A percentile compares a stretch with the other conserved stretches of the same genome.
These are phyloP conservation scores for Carcharodon carcharias DNA, from an alignment of 2,797 vertebrate species.

Conservation along the genomic window DNA sequence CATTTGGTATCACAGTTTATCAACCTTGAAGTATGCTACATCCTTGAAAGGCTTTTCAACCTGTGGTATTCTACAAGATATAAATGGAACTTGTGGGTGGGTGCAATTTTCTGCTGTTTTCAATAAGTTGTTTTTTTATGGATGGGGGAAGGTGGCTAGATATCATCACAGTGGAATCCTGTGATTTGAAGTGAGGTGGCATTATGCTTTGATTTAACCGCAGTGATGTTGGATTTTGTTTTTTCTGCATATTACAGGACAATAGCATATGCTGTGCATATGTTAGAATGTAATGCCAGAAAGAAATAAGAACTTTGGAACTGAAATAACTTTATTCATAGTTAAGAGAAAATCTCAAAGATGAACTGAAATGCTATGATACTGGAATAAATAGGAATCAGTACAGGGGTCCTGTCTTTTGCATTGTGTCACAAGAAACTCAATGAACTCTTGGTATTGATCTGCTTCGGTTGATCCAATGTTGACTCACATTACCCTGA, in stretches of 20 bases:
- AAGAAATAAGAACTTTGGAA: background rate
- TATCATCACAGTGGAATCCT: background rate
- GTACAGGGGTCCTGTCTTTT: background rate
- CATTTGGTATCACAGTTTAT: constrained; percentile 9
- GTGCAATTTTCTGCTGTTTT: background rate
- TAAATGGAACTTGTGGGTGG: background rate
- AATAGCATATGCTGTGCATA: background rate
- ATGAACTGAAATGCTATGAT: background rate
- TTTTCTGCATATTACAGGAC: background rate
- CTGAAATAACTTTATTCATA: background rate
- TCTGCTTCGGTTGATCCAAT: background rate
- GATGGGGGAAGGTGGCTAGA: background rate
- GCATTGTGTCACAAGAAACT: background rate
- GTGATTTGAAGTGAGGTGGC: background rate
- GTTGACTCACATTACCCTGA: background rate
- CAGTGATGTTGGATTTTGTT: background rate
- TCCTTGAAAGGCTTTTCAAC: background rate
- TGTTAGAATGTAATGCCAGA: background rate
- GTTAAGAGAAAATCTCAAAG: background rate
- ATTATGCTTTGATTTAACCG: background rate
- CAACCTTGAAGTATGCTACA: constrained; percentile 12
- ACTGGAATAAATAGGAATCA: background rate
- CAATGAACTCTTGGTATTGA: background rate
- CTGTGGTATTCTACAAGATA: background rate
- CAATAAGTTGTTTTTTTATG: background rate